Percentiles rank a stretch among this genome's conserved stretches.
Evolutionary conservation across 1,140 invertebrate genomes (phyloP).

Genomic region (Drosophila bifasciata): DNA sequence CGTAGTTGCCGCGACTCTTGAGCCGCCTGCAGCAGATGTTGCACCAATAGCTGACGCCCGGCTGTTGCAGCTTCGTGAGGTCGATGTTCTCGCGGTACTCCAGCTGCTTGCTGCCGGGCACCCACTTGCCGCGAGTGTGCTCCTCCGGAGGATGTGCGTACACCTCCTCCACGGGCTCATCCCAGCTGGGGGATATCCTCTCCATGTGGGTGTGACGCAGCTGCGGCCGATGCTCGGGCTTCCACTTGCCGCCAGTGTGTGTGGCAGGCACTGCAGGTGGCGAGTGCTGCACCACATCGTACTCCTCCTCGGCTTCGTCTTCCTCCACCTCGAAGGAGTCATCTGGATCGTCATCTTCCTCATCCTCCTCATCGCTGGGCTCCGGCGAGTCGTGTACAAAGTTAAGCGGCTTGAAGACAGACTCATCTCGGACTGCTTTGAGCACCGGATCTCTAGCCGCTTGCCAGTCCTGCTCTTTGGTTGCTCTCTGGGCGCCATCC

Average conservation of each 20-base stretch:
- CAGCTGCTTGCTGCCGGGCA: conserved; percentile 86
- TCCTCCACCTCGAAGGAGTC: conserved; percentile 78
- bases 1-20: conserved; percentile 89
- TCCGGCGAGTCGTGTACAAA: conserved; percentile 78
- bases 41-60: conserved; percentile 87
- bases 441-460: conserved; percentile 85
- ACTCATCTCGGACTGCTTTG: conserved; percentile 86
- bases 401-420: conserved; percentile 80
- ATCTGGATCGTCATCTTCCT: conserved; percentile 66
- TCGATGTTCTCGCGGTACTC: conserved; percentile 84
- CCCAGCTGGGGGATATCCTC: conserved; percentile 71
- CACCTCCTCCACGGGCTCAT: conserved; percentile 57
- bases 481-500: conserved; percentile 25
- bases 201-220: conserved; percentile 57
- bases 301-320: conserved; percentile 86
- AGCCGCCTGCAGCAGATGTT: conserved; percentile 90
- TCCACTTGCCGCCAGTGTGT: conserved; percentile 91
- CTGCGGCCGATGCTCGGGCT: conserved; percentile 82
- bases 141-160: conserved; percentile 86
- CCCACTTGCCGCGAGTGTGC: conserved; percentile 91
- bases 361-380: conserved; percentile 84
- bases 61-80: conserved; percentile 85
- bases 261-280: conserved; percentile 85
- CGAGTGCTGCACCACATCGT: conserved; percentile 84
- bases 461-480: conserved; percentile 50